These are phyloP conservation scores for Drosophila pandora DNA, from an alignment of 1,140 invertebrate genomes.

Conservation along the genomic window DNA sequence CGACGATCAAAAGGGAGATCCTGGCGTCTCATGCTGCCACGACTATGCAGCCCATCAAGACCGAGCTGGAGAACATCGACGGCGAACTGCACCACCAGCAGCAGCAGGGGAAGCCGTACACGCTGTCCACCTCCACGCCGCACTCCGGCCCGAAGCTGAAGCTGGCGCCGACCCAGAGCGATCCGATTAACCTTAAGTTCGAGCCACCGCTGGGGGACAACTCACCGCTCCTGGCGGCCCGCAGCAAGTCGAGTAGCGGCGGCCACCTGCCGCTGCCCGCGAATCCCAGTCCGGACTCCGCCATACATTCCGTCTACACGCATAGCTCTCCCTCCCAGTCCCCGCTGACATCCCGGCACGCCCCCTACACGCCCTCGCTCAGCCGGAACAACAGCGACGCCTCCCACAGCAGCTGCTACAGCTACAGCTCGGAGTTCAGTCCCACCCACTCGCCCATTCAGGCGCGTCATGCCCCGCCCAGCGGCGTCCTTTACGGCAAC, in stretches of 20 bases:
- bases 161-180: constrained; percentile 77
- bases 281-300: constrained; percentile 92
- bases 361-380: constrained; percentile 91
- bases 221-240: constrained; percentile 67
- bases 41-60: constrained; percentile 58
- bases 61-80: constrained; percentile 67
- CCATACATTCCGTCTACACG: constrained; percentile 93
- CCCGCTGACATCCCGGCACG: constrained; percentile 92
- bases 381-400: constrained; percentile 96
- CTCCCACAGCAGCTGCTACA: constrained; percentile 92
- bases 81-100: constrained; percentile 58
- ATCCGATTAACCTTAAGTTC: constrained; percentile 83
- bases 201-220: constrained; percentile 66
- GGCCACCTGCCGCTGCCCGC: constrained; percentile 85
- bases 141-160: constrained; percentile 49
- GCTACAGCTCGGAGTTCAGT: constrained; percentile 89
- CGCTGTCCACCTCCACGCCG: constrained; percentile 22
- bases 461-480: constrained; percentile 83
- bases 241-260: constrained; percentile 72
- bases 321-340: constrained; percentile 92
- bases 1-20: constrained; percentile 69
- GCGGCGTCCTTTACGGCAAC: constrained; percentile 71
- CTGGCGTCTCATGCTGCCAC: constrained; percentile 22
- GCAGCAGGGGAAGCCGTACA: constrained; percentile 27
- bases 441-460: constrained; percentile 95